These are phyloP conservation scores for Sitobion miscanthi DNA, from an alignment of 1,140 invertebrate genomes.

Conservation along the genomic window DNA sequence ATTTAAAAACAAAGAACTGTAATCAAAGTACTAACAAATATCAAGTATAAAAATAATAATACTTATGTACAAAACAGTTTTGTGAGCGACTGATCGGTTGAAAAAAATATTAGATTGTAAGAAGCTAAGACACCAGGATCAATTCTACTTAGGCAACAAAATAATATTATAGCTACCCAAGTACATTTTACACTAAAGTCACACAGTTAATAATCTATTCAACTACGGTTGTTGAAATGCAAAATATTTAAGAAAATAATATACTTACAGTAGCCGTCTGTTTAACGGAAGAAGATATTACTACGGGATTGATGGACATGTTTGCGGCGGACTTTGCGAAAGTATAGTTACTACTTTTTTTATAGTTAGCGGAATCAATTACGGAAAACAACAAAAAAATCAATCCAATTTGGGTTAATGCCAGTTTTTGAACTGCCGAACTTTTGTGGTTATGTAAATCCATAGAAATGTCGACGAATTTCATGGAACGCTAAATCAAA, in stretches of 20 bases:
- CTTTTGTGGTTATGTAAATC: conserved; percentile 53
- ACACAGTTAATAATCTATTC: neutral
- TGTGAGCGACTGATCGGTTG: neutral
- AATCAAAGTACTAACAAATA: neutral
- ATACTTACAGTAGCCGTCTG: conserved; percentile 79
- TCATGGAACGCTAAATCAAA: conserved; percentile 39
- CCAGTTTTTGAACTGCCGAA: conserved; percentile 53
- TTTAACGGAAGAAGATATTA: conserved; percentile 76
- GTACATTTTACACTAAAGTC: neutral
- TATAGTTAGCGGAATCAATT: neutral
- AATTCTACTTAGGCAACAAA: neutral
- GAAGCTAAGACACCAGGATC: neutral
- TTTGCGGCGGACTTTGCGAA: conserved; percentile 30
- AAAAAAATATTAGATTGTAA: neutral
- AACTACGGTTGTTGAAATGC: neutral
- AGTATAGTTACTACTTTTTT: neutral
- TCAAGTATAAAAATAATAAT: neutral
- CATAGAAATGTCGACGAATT: conserved; percentile 31
- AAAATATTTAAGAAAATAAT: neutral
- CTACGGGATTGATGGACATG: conserved; percentile 73
- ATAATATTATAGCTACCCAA: neutral
- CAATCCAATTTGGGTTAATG: conserved; percentile 30
- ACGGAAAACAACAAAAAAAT: neutral
- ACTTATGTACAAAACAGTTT: neutral
- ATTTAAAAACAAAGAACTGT: neutral